A percentile compares a stretch with the other conserved stretches of the same genome.
Evolutionary conservation across 2,888 invertebrate species (phyloP).

Genomic region (Tortrix viridana): DNA sequence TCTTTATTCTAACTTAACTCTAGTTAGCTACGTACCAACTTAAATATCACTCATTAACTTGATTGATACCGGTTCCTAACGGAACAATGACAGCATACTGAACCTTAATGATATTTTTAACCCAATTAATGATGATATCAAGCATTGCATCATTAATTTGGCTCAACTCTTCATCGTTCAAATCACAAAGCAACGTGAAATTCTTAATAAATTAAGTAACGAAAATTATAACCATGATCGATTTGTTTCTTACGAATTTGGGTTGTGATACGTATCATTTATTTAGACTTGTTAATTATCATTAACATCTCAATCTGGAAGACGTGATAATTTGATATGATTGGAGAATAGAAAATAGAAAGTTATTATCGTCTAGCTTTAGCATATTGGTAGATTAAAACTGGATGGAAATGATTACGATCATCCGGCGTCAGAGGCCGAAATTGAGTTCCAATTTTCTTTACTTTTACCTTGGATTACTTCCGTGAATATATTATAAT

Average conservation of each 20-base stretch:
- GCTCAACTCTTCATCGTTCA: constrained; percentile 64
- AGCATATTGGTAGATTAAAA: neutral
- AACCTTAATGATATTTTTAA: constrained; percentile 67
- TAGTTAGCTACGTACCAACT: constrained; percentile 19
- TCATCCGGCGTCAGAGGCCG: neutral
- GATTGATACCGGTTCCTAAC: constrained; percentile 47
- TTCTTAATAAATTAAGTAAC: constrained; percentile 31
- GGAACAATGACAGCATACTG: constrained; percentile 41
- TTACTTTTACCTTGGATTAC: constrained; percentile 15
- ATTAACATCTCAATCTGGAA: constrained; percentile 6
- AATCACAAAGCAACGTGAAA: constrained; percentile 42
- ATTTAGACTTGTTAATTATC: constrained; percentile 25
- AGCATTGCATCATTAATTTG: constrained; percentile 67
- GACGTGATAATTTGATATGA: constrained; percentile 28
- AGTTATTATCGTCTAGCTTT: constrained; percentile 11
- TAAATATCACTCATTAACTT: constrained; percentile 38
- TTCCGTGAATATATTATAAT: constrained; percentile 15
- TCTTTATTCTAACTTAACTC: constrained; percentile 22
- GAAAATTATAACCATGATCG: constrained; percentile 27
- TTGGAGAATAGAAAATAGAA: constrained; percentile 23
- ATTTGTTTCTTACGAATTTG: constrained; percentile 13
- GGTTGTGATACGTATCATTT: constrained; percentile 11
- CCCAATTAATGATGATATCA: constrained; percentile 78
- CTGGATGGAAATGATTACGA: constrained; percentile 16
- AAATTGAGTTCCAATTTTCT: constrained; percentile 24